Base-by-base conservation (phyloP, 2,888 invertebrate genomes). In the Aleiodes testaceus region DNA sequence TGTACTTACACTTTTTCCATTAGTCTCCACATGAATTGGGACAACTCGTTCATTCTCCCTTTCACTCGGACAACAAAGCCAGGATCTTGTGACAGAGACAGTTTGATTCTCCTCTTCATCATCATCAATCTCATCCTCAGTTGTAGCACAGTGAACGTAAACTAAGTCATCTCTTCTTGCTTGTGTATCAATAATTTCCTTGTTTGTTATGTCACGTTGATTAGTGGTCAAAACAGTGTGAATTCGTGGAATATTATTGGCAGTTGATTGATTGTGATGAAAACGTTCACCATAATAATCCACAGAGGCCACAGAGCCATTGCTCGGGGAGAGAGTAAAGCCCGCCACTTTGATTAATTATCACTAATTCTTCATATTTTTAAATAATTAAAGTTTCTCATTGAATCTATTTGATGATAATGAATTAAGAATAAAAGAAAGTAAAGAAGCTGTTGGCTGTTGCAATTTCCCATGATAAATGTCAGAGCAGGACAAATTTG, bases 11-110 rank as follows among this genome's bases (percentile, higher is more conserved):
- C 73, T 72, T 63, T 72, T 9, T 36, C 49, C 72, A 75, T 77
- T 72, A 72, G 65, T 72, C 47, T 78, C 77, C 66, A 82, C 74
- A 50, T 79, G 81, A 66, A 81, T 80, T 4, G 80, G 78, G 50
- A 83, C 77, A 61, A 79, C 80, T 42, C 76, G 77, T 68, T 82
- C 83, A 70, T 73, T 69, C 49, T 75, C 70, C 42, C 75, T 75
- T 70, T 81, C 81, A 3, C 87, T 88, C 4, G 89, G 89, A 80
- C 89, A 89, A 79, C 89, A 89, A 18, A 89, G 79, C 89, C 89
- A 89, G 44, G 89, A 89, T 69, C 84, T 78, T 42, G 83, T 81
- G 53, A 77, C 75, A 47, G 75, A 74, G 47, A 79, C 74, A 44
- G 74, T 77, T 42, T 71, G 73, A 50, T 77, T 70, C 36, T 77